Base-by-base conservation (phyloP, 2,888 invertebrate species). In the Eubasilissa splendida region DNA sequence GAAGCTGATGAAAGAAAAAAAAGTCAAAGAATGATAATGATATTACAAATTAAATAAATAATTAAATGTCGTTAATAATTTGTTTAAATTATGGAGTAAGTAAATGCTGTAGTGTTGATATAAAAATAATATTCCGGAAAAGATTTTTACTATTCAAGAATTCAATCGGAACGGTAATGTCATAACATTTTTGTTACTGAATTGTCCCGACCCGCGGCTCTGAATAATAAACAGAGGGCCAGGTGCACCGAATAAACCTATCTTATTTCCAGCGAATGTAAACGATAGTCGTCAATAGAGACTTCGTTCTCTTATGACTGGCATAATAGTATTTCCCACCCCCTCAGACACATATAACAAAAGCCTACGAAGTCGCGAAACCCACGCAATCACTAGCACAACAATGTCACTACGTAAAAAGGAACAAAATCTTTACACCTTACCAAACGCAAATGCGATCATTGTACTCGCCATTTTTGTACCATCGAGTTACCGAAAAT, bases 241-340 rank as follows among this genome's bases (percentile, higher is more conserved):
- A 83, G 83, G 81, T 81, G 83, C 77, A 81, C 81, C 54, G 80
- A 80, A 83, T 79, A 83, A 83, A 79, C 79, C 81, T 53, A 76
- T 80, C 79, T 79, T 83, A 79, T 83, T 83, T 74, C 76, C 77
- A 79, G 80, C 73, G 79, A 80, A 80, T 78, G 82, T 83, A 83
- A 83, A 83, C 81, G 80, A 81, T 79, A 79, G 83, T 79, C 83
- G 83, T 83, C 83, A 83, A 83, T 80, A 76, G 73, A 50, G 63
- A 79, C 77, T 77, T 63, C 79, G 63, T n/a, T 66, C 54, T 70
- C 70, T 76, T 76, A 65, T 58, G 77, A 66, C 56, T 54, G 77
- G 12, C 52, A 53, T 77, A 77, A 77, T 76, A 66, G 76, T 52
- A 63, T 31, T 33, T 33, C 56, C 76, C 33, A 22, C 54, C 76